These are phyloP conservation scores for Mantis religiosa DNA, from an alignment of 2,888 invertebrate species.

Conservation along the genomic window DNA sequence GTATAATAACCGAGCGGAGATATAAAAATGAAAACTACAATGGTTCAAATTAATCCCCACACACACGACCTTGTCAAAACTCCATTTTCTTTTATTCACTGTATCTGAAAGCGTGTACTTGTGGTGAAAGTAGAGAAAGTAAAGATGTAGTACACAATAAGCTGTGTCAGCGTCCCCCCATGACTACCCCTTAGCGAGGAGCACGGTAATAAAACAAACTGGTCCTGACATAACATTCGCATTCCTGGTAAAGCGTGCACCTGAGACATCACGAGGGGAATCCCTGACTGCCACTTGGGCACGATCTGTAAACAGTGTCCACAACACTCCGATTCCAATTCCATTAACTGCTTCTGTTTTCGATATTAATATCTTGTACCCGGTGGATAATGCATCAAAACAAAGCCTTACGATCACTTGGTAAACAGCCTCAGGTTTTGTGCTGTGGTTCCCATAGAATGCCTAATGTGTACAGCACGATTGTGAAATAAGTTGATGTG, in stretches of 20 bases:
- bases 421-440: neutral
- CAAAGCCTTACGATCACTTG: neutral
- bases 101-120: no score
- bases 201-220: neutral
- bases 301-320: neutral
- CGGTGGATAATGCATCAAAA: neutral
- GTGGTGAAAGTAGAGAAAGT: no score
- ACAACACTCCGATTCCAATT: neutral
- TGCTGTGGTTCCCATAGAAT: neutral
- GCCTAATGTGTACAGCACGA: no score
- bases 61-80: no score
- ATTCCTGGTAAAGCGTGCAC: neutral
- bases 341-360: neutral
- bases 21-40: no score
- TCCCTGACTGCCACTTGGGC: neutral
- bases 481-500: no score
- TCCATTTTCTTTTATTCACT: no score
- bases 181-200: no score
- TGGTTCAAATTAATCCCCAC: no score
- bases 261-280: neutral
- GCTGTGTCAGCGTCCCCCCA: no score
- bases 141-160: no score
- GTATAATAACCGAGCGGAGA: no score
- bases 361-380: neutral
- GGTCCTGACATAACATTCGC: neutral